Percentiles rank a stretch among this genome's conserved stretches.
Conservation (phyloP, 2,113 vertebrate species). For the Dolichallabes microphthalmus region DNA sequence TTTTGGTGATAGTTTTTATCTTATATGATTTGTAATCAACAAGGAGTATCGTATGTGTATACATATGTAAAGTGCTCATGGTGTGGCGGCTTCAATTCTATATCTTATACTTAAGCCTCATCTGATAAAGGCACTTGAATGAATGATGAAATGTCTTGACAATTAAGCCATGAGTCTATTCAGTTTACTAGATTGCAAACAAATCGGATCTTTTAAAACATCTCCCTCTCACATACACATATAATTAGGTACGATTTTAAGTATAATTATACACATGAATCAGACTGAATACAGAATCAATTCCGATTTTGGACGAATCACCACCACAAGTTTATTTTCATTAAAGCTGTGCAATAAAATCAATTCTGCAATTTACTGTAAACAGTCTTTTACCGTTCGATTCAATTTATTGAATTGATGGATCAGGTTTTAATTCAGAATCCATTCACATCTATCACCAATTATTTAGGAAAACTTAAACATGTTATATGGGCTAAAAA, state of each 20-base stretch:
- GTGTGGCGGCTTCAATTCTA: not conserved
- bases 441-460: too few species aligned
- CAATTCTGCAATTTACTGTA: not conserved
- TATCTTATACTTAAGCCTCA: not conserved
- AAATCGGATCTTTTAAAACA: not conserved
- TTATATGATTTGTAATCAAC: not conserved
- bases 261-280: too few species aligned
- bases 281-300: not conserved
- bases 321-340: not conserved
- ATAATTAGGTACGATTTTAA: not conserved
- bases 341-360: not conserved
- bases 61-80: not conserved
- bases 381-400: too few species aligned
- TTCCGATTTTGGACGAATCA: not conserved
- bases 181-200: not conserved
- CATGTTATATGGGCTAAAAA: too few species aligned
- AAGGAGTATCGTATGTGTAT: not conserved
- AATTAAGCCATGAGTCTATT: conserved; percentile 4
- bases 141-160: conserved; percentile 5
- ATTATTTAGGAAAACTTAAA: too few species aligned
- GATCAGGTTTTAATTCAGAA: too few species aligned
- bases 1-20: not conserved
- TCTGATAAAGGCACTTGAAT: not conserved
- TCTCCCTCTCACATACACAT: not conserved
- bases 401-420: too few species aligned